These are phyloP conservation scores for Microplitis demolitor DNA, from an alignment of 1,140 invertebrate species.

Conservation along the genomic window DNA sequence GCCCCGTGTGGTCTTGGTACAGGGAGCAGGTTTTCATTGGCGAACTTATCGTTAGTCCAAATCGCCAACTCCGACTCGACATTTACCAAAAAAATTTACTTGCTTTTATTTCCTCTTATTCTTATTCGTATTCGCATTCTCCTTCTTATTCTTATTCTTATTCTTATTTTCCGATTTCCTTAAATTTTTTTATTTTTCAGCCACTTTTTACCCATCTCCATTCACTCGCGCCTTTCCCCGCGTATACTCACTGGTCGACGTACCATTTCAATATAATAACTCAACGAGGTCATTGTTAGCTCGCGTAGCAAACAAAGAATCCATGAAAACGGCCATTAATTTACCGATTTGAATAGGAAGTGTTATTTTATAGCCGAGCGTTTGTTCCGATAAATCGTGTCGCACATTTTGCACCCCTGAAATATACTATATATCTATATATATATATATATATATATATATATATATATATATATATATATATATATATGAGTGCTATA, in stretches of 20 bases:
- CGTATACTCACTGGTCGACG: neutral
- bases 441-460: no score
- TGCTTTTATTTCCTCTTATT: constrained; percentile 6
- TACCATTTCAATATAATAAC: constrained; percentile 47
- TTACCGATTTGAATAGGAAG: constrained; percentile 54
- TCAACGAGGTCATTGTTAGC: constrained; percentile 43
- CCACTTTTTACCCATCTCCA: constrained; percentile 6
- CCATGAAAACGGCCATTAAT: constrained; percentile 53
- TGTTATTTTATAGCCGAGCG: constrained; percentile 52
- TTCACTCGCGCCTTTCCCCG: neutral
- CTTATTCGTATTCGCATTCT: neutral
- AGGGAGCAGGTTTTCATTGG: constrained; percentile 5
- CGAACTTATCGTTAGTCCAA: constrained; percentile 22
- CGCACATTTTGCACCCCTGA: constrained; percentile 13
- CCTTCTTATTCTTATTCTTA: neutral
- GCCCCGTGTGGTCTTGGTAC: neutral
- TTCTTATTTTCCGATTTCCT: neutral
- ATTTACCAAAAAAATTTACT: constrained; percentile 5
- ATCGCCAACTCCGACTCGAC: constrained; percentile 20
- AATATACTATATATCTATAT: neutral
- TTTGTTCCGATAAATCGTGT: constrained; percentile 48
- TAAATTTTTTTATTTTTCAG: neutral
- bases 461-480: no score
- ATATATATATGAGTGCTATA: neutral
- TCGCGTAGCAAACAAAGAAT: constrained; percentile 47